phyloP scores from a whole-genome alignment of 2,888 invertebrate species.

The Cosmia pyralina region DNA sequence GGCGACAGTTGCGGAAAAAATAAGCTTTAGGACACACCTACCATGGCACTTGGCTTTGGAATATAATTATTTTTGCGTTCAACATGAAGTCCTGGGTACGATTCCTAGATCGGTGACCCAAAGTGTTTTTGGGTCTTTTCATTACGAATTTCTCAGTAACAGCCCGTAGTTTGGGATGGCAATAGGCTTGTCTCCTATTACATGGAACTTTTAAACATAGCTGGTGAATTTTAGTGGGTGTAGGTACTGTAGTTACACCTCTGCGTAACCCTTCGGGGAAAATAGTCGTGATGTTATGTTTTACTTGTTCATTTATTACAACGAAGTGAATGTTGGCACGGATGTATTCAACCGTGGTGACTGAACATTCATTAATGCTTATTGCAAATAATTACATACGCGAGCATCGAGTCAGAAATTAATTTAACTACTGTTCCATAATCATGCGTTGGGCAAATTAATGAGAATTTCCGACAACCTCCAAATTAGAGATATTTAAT shows the following conservation, averaged over 20 bases:
- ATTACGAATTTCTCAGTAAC: not conserved
- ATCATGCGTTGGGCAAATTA: conserved; percentile 17
- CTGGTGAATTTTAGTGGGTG: not conserved
- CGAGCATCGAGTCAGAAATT: conserved; percentile 29
- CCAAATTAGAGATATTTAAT: conserved; percentile 10
- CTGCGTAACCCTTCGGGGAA: not conserved
- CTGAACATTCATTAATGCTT: conserved; percentile 17
- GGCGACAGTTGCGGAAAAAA: no score
- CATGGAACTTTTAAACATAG: no score
- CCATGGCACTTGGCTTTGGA: not conserved
- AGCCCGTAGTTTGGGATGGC: not conserved
- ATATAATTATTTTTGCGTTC: not conserved
- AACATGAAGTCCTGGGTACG: not conserved
- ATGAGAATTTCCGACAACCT: conserved; percentile 9
- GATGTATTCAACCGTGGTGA: not conserved
- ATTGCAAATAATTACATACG: conserved; percentile 40
- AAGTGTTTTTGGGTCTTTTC: not conserved
- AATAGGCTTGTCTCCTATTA: no score
- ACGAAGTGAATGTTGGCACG: conserved; percentile 12
- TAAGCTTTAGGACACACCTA: no score
- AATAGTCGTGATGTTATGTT: not conserved
- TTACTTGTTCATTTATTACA: not conserved
- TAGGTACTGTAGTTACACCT: not conserved
- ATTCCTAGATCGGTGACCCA: not conserved
- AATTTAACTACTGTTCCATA: conserved; percentile 32